These are phyloP conservation scores for Nycticorax nycticorax DNA, from an alignment of 2,113 vertebrate genomes.

Conservation along the genomic window DNA sequence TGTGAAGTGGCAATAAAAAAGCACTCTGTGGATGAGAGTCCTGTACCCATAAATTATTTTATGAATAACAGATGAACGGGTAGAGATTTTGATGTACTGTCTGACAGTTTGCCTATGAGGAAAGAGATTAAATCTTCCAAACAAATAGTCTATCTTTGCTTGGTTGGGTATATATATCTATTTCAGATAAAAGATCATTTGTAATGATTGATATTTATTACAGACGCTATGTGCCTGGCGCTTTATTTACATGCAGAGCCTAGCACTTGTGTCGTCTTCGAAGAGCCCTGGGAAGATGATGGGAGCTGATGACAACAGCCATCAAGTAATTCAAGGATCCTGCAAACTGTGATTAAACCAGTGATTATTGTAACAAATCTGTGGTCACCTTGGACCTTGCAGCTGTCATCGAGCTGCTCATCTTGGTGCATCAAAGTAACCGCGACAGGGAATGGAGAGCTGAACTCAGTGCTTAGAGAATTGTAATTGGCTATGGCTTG, in stretches of 20 bases:
- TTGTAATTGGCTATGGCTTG: background rate
- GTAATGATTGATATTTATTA: background rate
- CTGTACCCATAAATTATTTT: background rate
- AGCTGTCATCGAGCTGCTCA: background rate
- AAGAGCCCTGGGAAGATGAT: background rate
- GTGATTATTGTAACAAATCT: background rate
- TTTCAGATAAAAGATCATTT: background rate
- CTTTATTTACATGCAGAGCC: background rate
- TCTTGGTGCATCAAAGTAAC: background rate
- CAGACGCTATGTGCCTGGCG: background rate
- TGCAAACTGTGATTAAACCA: background rate
- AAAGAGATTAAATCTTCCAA: background rate
- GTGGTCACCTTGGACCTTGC: background rate
- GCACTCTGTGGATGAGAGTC: no score
- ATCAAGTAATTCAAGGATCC: background rate
- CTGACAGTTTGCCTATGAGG: background rate
- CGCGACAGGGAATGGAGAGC: background rate
- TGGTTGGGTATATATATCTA: background rate
- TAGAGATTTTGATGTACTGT: background rate
- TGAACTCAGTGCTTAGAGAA: background rate
- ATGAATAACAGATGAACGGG: background rate
- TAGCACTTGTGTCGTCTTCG: background rate
- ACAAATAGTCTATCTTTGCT: background rate
- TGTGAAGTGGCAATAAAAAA: background rate
- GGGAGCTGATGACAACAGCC: background rate